Percentiles rank a stretch among this genome's conserved stretches.
Conservation (phyloP, 2,888 invertebrate species). For the Darwinula stevensoni region DNA sequence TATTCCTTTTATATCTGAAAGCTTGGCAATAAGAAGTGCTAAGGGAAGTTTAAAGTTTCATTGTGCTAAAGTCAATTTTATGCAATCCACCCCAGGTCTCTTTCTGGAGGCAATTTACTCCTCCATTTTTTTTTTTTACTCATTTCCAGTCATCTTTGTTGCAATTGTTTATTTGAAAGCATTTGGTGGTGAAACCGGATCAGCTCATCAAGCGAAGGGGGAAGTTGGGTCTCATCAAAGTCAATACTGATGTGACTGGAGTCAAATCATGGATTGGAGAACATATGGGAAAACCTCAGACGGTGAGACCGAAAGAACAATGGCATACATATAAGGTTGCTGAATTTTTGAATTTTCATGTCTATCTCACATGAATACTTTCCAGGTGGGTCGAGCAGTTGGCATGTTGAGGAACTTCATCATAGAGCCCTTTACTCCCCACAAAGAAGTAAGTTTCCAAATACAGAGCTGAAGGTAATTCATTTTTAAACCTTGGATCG, state of each 20-base stretch:
- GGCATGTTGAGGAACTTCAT: conserved; percentile 81
- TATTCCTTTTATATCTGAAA: too few relatives aligned
- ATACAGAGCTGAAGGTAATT: conserved; percentile 7
- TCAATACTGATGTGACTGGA: conserved; percentile 47
- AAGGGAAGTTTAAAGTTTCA: too few relatives aligned
- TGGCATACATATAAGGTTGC: conserved; percentile 4
- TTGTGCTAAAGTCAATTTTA: too few relatives aligned
- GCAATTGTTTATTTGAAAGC: conserved; percentile 20
- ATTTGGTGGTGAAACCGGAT: conserved; percentile 93
- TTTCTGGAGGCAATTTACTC: conserved; percentile 4
- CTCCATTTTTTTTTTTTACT: conserved; percentile 3
- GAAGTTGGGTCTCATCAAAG: conserved; percentile 82
- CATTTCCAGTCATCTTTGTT: not conserved
- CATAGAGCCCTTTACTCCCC: conserved; percentile 82
- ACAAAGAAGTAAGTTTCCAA: conserved; percentile 37
- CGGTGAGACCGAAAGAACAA: conserved; percentile 17
- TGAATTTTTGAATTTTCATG: too few relatives aligned
- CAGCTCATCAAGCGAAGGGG: conserved; percentile 94
- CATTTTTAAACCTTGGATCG: not conserved
- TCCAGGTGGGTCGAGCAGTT: conserved; percentile 45
- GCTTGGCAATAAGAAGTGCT: too few relatives aligned
- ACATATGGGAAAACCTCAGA: conserved; percentile 51
- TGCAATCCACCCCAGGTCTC: not conserved
- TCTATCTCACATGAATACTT: conserved; percentile 7
- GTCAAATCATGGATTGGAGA: conserved; percentile 62